Evolutionary conservation across 2,888 invertebrate genomes (phyloP).

Genomic region (Meganola albula): DNA sequence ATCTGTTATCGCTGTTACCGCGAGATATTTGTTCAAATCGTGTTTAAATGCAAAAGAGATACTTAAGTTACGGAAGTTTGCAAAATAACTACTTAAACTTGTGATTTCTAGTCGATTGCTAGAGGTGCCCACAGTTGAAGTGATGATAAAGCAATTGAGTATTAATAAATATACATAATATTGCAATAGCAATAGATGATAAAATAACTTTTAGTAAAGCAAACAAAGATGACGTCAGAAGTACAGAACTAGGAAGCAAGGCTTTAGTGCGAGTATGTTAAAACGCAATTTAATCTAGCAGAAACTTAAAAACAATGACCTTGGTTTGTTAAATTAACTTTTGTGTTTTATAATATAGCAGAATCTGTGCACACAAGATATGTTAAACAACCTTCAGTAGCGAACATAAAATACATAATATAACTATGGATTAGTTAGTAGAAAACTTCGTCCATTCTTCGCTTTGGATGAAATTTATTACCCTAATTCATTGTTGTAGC

Average conservation of each 20-base stretch:
- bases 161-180: conserved; percentile 9
- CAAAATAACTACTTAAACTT: conserved; percentile 17
- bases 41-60: conserved; percentile 24
- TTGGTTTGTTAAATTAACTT: conserved; percentile 36
- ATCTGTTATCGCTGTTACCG: conserved; percentile 23
- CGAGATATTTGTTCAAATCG: conserved; percentile 23
- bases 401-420: no score
- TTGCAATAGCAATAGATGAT: conserved; percentile 4
- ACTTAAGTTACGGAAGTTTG: conserved; percentile 29
- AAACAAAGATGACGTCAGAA: conserved; percentile 17
- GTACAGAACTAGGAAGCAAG: conserved; percentile 10
- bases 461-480: no score
- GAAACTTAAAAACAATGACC: conserved; percentile 39
- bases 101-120: conserved; percentile 22
- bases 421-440: no score
- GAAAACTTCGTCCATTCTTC: no score
- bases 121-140: conserved; percentile 15
- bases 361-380: no score
- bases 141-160: conserved; percentile 15
- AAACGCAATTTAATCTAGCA: conserved; percentile 31
- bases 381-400: no score
- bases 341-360: conserved; percentile 21
- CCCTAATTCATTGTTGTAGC: no score
- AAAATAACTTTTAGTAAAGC: conserved; percentile 3
- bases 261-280: conserved; percentile 17